Percentiles rank a stretch among this genome's conserved stretches.
Evolutionary conservation across 2,888 invertebrate genomes (phyloP).

Genomic region (Drosophila mercatorum): DNA sequence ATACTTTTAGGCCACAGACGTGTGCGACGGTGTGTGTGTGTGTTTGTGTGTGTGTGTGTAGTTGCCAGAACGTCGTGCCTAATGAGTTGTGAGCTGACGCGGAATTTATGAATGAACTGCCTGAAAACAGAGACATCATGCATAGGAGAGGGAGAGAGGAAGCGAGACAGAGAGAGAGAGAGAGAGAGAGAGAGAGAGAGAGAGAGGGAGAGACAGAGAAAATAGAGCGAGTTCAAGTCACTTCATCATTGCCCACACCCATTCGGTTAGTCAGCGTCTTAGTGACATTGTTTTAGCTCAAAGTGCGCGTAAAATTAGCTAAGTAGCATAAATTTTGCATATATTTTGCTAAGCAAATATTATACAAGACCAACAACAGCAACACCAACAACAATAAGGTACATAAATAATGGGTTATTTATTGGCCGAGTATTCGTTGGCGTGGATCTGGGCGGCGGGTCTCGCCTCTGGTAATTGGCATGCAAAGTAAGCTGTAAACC

Average conservation of each 20-base stretch:
- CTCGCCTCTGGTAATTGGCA: constrained; percentile 56
- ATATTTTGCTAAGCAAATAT: constrained; percentile 46
- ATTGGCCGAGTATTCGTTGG: constrained; percentile 37
- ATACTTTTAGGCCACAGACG: constrained; percentile 60
- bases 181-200: background rate
- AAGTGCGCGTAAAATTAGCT: constrained; percentile 75
- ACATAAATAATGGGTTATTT: constrained; percentile 75
- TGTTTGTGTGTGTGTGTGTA: constrained; percentile 38
- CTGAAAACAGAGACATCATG: constrained; percentile 33
- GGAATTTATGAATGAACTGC: constrained; percentile 77
- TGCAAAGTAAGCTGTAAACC: constrained; percentile 58
- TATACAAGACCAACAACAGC: constrained; percentile 4
- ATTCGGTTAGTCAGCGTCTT: constrained; percentile 28
- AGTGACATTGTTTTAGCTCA: constrained; percentile 70
- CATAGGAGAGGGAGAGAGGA: background rate
- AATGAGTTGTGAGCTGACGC: constrained; percentile 78
- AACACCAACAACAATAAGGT: constrained; percentile 15
- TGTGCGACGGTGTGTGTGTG: constrained; percentile 5
- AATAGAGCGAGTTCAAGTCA: constrained; percentile 41
- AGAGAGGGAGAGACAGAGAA: background rate
- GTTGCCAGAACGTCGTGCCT: constrained; percentile 64
- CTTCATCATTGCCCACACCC: constrained; percentile 45
- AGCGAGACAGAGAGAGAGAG: background rate
- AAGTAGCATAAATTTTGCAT: constrained; percentile 69
- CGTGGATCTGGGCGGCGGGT: background rate